Conservation (phyloP, 2,113 vertebrate genomes). For the Myrmophylax atrothorax region DNA sequence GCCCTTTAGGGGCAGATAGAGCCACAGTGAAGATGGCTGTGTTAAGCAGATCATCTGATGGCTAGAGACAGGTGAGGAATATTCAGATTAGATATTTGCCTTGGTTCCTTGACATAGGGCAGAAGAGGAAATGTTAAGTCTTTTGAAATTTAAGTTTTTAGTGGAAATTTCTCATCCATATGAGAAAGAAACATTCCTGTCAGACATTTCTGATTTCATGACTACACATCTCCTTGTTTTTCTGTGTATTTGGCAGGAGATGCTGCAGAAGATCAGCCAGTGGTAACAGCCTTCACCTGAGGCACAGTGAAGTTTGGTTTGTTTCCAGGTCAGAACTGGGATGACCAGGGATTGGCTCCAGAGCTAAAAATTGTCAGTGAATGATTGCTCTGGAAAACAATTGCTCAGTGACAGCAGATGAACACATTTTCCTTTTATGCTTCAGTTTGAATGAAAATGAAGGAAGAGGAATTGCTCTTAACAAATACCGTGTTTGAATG, state of each 20-base stretch:
- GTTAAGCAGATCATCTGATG: background rate
- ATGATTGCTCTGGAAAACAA: background rate
- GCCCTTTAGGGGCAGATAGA: background rate
- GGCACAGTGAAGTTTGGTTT: background rate
- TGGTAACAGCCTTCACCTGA: background rate
- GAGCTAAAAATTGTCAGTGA: background rate
- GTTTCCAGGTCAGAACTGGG: background rate
- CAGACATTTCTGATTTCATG: background rate
- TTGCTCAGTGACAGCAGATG: background rate
- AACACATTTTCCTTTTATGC: background rate
- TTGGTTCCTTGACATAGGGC: background rate
- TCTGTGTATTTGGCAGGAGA: background rate
- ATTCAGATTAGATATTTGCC: background rate
- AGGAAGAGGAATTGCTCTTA: background rate
- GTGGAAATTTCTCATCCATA: background rate
- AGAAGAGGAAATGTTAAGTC: background rate
- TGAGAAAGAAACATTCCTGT: background rate
- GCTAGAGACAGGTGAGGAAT: background rate
- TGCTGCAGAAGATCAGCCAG: background rate
- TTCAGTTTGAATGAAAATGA: background rate
- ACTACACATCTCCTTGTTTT: background rate
- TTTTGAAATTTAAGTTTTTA: background rate
- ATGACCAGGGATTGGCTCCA: background rate
- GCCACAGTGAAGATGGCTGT: background rate
- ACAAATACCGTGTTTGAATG: background rate